phyloP scores from a whole-genome alignment of 92 coral and sea anemone genomes.

The Zoanthus sociatus region DNA sequence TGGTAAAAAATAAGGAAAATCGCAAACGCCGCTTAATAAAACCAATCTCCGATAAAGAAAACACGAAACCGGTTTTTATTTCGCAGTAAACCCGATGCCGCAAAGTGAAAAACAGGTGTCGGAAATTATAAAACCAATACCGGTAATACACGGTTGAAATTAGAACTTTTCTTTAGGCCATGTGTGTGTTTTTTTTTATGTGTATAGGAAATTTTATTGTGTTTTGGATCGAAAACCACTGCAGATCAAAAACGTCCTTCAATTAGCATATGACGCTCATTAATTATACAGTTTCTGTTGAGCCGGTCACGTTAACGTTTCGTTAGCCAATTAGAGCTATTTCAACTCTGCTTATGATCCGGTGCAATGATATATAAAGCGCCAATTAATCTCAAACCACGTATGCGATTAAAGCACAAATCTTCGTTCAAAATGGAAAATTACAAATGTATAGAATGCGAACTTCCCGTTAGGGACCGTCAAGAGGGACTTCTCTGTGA shows the following conservation, averaged over 20 bases:
- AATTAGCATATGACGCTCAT: conserved; percentile 3
- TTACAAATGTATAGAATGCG: background rate
- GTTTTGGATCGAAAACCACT: background rate
- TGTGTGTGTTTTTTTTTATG: background rate
- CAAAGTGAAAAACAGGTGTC: no score
- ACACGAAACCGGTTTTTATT: no score
- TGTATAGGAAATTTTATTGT: background rate
- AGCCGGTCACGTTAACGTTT: background rate
- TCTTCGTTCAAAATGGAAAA: background rate
- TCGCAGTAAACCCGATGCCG: no score
- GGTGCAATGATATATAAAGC: background rate
- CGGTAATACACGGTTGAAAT: no score
- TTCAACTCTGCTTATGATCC: background rate
- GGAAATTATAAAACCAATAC: no score
- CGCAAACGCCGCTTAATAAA: no score
- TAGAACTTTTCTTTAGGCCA: no score
- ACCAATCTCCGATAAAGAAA: no score
- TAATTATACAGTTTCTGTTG: background rate
- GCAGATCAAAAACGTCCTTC: background rate
- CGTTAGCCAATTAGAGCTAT: background rate
- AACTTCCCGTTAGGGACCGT: conserved; percentile 15
- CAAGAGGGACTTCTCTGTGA: conserved; percentile 6
- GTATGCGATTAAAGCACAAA: background rate
- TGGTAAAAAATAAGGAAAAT: no score
- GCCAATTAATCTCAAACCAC: background rate